These are phyloP conservation scores for Listrodromus nycthemerus DNA, from an alignment of 2,888 invertebrate species.

Conservation along the genomic window DNA sequence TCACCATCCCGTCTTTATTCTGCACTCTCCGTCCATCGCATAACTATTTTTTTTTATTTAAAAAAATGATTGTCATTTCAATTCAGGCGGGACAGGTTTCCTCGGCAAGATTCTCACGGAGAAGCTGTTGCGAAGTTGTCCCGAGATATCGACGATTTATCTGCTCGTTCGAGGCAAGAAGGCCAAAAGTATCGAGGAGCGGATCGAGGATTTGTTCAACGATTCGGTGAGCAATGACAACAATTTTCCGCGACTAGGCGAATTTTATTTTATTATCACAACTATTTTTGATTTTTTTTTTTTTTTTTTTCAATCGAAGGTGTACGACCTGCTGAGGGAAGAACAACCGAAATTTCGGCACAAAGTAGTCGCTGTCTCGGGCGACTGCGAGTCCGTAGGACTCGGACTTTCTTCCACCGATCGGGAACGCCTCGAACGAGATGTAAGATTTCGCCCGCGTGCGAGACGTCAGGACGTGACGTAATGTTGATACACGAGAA, in stretches of 20 bases:
- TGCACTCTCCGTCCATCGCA: not conserved
- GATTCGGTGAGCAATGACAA: conserved; percentile 85
- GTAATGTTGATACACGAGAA: conserved; percentile 45
- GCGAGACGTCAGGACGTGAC: conserved; percentile 27
- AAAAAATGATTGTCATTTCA: conserved; percentile 25
- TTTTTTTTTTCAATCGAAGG: conserved; percentile 78
- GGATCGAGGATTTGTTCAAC: conserved; percentile 87
- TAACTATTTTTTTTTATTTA: not conserved
- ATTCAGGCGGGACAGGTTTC: conserved; percentile 85
- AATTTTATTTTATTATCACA: conserved; percentile 6
- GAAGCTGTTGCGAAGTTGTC: conserved; percentile 87
- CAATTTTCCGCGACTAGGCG: not conserved
- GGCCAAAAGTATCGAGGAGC: conserved; percentile 85
- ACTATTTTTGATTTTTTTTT: conserved; percentile 15
- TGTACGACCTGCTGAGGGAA: conserved; percentile 85
- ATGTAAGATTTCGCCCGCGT: conserved; percentile 84
- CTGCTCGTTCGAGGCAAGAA: conserved; percentile 86
- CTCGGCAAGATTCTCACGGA: conserved; percentile 87
- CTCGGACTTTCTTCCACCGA: conserved; percentile 86
- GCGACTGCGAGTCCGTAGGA: conserved; percentile 86
- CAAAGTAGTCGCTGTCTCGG: conserved; percentile 87
- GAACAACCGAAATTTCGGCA: conserved; percentile 85
- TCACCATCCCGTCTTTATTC: conserved; percentile 46
- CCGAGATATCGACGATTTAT: conserved; percentile 86
- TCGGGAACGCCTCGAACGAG: conserved; percentile 84